Evolutionary conservation across 2,888 invertebrate species (phyloP), one percentile per base, ranked within the genome.

Genomic region (Lydus trimaculatus): DNA sequence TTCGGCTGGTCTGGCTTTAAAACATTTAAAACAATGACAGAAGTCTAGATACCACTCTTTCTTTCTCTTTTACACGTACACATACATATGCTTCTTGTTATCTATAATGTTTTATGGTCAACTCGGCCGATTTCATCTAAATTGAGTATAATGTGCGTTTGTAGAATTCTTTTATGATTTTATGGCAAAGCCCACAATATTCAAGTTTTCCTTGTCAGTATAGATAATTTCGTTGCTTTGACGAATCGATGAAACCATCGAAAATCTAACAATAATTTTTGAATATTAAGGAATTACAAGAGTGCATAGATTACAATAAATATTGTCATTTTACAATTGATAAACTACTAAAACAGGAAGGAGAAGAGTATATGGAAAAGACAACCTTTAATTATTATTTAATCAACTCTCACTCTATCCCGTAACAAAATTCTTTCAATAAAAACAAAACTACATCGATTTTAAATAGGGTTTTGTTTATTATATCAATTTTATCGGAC

Each of bases 201-300:
- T 48, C 17, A 17, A 39, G 4, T 65, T 65, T 63, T 60, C 58
- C 61, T 59, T 61, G 43, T 65, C 61, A 64, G 20, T n/a, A 64
- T 62, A 62, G 33, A 63, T 39, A 69, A 52, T 64, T 75, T 75
- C 75, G 75, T 75, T 75, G 75, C 71, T 66, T 69, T 73, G 31
- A 69, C 69, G 64, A 11, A 20, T 74, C 74, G 74, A 72, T 75
- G 72, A 75, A 73, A 43, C 74, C 73, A 73, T 71, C 64, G 63
- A 67, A 1, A 64, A 62, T 65, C 65, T 69, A 69, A 69, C 69
- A 63, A 69, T 62, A 69, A 68, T 70, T 39, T 67, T 39, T 67
- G 66, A 70, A 62, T 52, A 67, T 33, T 64, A 48, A 58, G 70
- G 59, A 62, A 62, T 66, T 67, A 70, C 48, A 69, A 39, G 20